phyloP scores from a whole-genome alignment of 2,888 invertebrate species.

The Leptarthrus brevirostris region DNA sequence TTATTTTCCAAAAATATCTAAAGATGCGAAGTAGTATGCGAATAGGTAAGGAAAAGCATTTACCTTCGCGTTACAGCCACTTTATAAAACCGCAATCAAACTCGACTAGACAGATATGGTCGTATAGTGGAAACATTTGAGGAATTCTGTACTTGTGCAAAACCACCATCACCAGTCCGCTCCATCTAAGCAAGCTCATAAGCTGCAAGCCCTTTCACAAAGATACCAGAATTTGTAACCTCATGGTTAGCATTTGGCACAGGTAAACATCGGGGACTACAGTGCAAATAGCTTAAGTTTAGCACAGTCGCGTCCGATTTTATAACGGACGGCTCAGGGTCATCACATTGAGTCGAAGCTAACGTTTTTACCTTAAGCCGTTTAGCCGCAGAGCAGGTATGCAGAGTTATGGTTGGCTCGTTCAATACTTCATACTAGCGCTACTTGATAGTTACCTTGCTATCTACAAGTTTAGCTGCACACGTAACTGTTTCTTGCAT shows the following conservation, averaged over 20 bases:
- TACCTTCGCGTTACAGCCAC: constrained; percentile 14
- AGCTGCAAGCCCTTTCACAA: constrained; percentile 32
- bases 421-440: constrained; percentile 23
- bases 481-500: constrained; percentile 54
- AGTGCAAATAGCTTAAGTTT: neutral
- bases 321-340: constrained; percentile 52
- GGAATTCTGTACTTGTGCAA: constrained; percentile 1
- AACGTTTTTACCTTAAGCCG: constrained; percentile 52
- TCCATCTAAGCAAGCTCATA: neutral
- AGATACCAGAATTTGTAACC: constrained; percentile 12
- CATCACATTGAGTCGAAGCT: constrained; percentile 48
- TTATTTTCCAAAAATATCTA: too few relatives aligned
- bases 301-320: constrained; percentile 36
- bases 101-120: neutral
- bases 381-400: constrained; percentile 37
- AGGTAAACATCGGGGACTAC: neutral
- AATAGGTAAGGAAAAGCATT: too few relatives aligned
- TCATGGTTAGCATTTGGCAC: constrained; percentile 20
- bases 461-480: constrained; percentile 43
- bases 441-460: constrained; percentile 2
- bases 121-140: constrained; percentile 3
- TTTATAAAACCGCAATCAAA: constrained; percentile 1
- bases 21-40: too few relatives aligned
- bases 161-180: constrained; percentile 10
- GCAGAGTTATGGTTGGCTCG: constrained; percentile 38